Evolutionary conservation across 2,113 vertebrate genomes (phyloP), one percentile per base, ranked within the genome.

Genomic region (Gymnarchus niloticus): DNA sequence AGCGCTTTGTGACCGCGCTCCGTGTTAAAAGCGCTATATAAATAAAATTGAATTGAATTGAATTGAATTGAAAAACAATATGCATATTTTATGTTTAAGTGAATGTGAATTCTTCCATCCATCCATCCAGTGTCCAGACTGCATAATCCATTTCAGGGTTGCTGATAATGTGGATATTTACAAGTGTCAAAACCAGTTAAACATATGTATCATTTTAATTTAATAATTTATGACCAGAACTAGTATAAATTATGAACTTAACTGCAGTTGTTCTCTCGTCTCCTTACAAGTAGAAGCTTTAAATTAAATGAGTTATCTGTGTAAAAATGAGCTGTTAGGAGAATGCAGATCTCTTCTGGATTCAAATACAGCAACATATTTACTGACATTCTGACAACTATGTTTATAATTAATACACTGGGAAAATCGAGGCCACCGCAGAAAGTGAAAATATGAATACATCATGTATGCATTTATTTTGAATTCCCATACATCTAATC

Each of bases 401-500:
- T 81, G 77, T 81, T 80, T 80, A 48, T 81, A 49, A 81, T 49
- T 81, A 81, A 81, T 51, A 81, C 44, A 51, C 10, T 49, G n/a
- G 48, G n/a, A 48, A 49, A 81, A 49, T 48, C n/a, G 19, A 81
- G 77, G 48, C 25, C 77, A 81, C 44, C 77, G 21, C 33, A 73
- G 77, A 81, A 81, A 17, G 65, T 73, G 33, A 4, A 73, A 21
- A 73, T 73, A 41, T 17, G 14, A 37, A 28, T 73, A 73, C 65
- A 73, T 73, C 12, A 17, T 41, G 65, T 41, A 73, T 19, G 19
- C 65, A 21, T 73, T 37, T 6, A 6, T 19, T 73, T 41, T 73
- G 6, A 73, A 5, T 37, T 4, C 28, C 25, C 61, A 37, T 5
- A 17, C 12, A 37, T 73, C 65, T 73, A 6, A 37, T 41, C 33